Percentiles rank a stretch among this genome's conserved stretches.
Conservation (phyloP, 2,113 vertebrate genomes). For the Turdus rufiventris region DNA sequence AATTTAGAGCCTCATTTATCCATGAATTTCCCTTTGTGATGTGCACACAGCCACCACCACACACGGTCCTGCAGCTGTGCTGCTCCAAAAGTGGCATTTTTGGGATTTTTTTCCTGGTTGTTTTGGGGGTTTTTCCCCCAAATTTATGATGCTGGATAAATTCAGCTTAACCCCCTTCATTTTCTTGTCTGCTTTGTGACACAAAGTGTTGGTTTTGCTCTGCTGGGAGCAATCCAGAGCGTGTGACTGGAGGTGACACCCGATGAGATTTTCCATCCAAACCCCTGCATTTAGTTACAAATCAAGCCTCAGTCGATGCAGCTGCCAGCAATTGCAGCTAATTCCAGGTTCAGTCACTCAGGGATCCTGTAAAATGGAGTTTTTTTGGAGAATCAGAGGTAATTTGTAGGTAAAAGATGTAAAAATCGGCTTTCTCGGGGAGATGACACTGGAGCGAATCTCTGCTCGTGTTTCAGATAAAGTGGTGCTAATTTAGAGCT, state of each 20-base stretch:
- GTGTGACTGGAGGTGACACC: background rate
- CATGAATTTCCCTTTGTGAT: background rate
- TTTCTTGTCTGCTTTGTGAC: background rate
- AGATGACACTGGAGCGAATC: background rate
- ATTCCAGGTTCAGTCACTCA: background rate
- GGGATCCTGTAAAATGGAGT: background rate
- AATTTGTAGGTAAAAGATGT: background rate
- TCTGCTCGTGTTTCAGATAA: background rate
- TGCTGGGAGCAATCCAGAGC: background rate
- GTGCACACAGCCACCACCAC: background rate
- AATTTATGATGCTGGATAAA: background rate
- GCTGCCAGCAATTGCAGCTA: background rate
- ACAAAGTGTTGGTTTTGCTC: background rate
- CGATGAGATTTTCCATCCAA: background rate
- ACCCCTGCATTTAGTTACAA: background rate
- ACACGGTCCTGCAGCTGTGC: fast-evolving
- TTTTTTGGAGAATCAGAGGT: background rate
- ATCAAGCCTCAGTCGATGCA: background rate
- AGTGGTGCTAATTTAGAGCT: background rate
- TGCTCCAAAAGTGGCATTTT: background rate
- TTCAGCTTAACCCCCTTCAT: background rate
- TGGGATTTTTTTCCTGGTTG: fast-evolving
- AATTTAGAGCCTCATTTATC: background rate
- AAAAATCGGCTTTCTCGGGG: background rate
- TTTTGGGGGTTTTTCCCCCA: fast-evolving